Evolutionary conservation across 2,797 vertebrate species (phyloP).

Genomic region (Chromis chromis): DNA sequence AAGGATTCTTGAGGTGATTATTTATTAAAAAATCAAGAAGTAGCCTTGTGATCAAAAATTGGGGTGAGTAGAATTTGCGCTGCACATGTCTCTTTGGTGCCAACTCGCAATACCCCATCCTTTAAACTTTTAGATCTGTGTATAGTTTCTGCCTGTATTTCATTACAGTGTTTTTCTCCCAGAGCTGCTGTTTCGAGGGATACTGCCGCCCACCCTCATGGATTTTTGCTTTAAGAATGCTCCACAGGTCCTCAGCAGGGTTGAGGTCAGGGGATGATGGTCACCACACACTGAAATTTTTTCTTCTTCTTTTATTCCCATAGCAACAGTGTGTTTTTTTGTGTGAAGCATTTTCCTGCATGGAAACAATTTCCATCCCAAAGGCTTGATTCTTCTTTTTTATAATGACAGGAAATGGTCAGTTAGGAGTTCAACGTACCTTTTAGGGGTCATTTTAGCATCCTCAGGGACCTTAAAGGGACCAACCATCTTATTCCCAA

Average conservation of each 20-base stretch:
- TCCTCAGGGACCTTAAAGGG: conserved; percentile 5
- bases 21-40: neutral
- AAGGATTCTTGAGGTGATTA: neutral
- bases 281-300: neutral
- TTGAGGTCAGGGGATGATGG: conserved; percentile 9
- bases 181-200: conserved; percentile 16
- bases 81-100: no score
- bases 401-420: neutral
- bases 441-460: conserved; percentile 4
- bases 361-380: conserved; percentile 12
- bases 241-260: neutral
- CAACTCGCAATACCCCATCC: neutral
- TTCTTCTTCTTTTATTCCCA: conserved; percentile 1
- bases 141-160: neutral
- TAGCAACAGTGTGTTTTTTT: conserved; percentile 12
- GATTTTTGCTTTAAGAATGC: neutral
- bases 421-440: neutral
- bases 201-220: neutral
- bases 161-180: neutral
- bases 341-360: neutral
- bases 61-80: no score
- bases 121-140: neutral
- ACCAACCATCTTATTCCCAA: neutral
- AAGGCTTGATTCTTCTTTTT: neutral
- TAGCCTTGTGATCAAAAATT: neutral